Conservation (phyloP, 2,113 vertebrate genomes). For the Megaceryle torquata region DNA sequence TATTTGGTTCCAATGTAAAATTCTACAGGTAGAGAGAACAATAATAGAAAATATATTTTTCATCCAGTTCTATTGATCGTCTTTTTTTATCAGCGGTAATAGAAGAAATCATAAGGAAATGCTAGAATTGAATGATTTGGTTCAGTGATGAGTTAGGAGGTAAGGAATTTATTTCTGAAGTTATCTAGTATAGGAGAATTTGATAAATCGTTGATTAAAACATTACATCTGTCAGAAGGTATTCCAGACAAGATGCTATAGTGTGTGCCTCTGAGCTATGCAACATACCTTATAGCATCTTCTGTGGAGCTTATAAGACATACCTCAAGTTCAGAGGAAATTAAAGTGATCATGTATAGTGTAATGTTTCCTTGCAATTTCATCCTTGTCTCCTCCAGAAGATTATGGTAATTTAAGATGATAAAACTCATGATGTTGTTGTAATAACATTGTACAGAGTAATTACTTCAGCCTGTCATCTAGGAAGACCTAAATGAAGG, state of each 20-base stretch:
- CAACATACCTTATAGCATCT: background rate
- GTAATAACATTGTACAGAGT: background rate
- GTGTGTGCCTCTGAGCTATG: background rate
- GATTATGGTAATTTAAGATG: background rate
- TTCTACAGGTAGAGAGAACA: background rate
- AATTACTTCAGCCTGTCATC: background rate
- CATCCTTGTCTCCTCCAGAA: background rate
- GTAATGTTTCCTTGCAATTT: background rate
- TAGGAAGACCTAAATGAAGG: background rate
- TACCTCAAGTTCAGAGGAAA: background rate
- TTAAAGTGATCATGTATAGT: background rate
- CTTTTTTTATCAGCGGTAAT: background rate
- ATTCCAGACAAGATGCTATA: background rate
- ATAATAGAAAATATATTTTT: background rate
- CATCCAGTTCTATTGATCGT: background rate
- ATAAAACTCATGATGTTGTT: background rate
- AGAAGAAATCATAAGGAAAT: background rate
- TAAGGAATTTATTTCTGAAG: background rate
- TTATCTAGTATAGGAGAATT: background rate
- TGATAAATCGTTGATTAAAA: background rate
- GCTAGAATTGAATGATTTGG: background rate
- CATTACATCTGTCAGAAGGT: background rate
- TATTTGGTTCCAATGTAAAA: background rate
- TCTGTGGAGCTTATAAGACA: background rate
- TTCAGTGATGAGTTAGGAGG: background rate